Conservation (phyloP, 1,140 invertebrate genomes). For the Nylanderia fulva region DNA sequence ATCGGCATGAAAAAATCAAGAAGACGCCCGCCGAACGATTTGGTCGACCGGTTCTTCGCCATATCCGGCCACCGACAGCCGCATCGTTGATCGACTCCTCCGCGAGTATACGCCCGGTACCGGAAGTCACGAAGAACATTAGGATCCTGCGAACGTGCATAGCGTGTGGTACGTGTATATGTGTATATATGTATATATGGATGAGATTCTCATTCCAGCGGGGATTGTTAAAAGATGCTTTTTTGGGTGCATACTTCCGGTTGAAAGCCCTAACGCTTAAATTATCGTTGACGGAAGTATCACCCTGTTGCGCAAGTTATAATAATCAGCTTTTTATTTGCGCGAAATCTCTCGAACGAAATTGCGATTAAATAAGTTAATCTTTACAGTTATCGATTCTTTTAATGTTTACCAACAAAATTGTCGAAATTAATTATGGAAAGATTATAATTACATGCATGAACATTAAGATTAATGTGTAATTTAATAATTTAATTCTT, state of each 20-base stretch:
- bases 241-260: slow-evolving; percentile 40
- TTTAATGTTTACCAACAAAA: not conserved
- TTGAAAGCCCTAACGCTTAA: not conserved
- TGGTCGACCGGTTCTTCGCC: slow-evolving; percentile 77
- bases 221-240: not conserved
- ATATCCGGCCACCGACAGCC: slow-evolving; percentile 78
- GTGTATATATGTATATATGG: not conserved
- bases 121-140: slow-evolving; percentile 80
- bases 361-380: not conserved
- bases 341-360: not conserved
- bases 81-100: slow-evolving; percentile 51
- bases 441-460: not conserved
- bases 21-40: slow-evolving; percentile 71
- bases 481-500: not conserved
- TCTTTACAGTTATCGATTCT: not conserved
- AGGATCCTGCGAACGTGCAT: slow-evolving; percentile 49
- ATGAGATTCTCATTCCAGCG: slow-evolving; percentile 24
- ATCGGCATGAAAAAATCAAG: slow-evolving; percentile 74
- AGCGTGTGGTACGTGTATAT: not conserved
- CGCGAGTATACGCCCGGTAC: slow-evolving; percentile 55
- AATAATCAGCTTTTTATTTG: not conserved
- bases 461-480: not conserved
- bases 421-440: not conserved
- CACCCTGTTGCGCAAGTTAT: not conserved
- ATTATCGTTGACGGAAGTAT: slow-evolving; percentile 13